Percentiles rank a stretch among this genome's conserved stretches.
phyloP scores from a whole-genome alignment of 2,113 vertebrate genomes.

The Tachysurus vachellii region DNA sequence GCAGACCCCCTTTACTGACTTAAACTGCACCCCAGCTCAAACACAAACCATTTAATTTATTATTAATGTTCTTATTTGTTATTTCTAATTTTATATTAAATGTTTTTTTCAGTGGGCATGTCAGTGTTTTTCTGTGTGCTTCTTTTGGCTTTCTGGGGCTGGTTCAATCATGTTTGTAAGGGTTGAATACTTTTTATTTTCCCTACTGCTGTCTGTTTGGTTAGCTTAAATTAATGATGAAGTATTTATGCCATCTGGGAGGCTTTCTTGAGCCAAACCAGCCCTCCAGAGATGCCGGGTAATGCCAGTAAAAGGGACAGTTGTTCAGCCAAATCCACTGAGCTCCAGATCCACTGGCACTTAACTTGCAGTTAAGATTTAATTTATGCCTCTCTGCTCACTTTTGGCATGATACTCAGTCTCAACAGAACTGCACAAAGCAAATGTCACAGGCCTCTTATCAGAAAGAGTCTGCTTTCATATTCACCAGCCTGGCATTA shows the following conservation, averaged over 20 bases:
- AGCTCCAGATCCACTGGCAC: not conserved
- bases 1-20: conserved; percentile 25
- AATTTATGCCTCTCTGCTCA: conserved; percentile 14
- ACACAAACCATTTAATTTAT: conserved; percentile 50
- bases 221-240: conserved; percentile 33
- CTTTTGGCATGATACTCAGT: not conserved
- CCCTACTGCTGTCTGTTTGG: conserved; percentile 27
- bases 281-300: not conserved
- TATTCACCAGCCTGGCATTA: conserved; percentile 10
- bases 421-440: not conserved
- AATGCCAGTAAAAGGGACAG: not conserved
- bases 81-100: conserved; percentile 56
- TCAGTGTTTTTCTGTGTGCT: conserved; percentile 26
- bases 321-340: conserved; percentile 6
- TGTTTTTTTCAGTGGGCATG: conserved; percentile 48
- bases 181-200: not conserved
- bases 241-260: conserved; percentile 29
- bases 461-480: conserved; percentile 4
- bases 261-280: conserved; percentile 1
- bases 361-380: conserved; percentile 8
- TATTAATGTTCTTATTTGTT: conserved; percentile 59
- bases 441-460: conserved; percentile 14
- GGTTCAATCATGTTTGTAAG: not conserved
- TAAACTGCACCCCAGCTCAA: conserved; percentile 14
- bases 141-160: not conserved